Conservation (phyloP, 2,113 vertebrate genomes). For the Raja brachyura region DNA sequence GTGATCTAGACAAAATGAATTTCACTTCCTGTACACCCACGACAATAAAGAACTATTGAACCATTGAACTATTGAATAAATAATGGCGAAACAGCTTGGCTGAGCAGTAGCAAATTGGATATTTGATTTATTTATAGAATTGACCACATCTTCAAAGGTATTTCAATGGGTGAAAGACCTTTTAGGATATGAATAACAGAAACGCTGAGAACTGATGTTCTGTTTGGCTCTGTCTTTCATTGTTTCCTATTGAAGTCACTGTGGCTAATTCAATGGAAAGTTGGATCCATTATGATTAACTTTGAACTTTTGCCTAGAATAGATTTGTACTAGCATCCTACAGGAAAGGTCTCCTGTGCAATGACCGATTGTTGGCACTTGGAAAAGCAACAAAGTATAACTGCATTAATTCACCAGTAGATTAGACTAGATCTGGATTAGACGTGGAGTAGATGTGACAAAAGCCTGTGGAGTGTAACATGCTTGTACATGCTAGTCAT, state of each 20-base stretch:
- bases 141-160: no score
- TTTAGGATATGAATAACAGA: no score
- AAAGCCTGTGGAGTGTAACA: no score
- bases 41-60: no score
- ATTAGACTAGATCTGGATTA: neutral
- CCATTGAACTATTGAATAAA: neutral
- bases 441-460: neutral
- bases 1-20: no score
- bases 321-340: neutral
- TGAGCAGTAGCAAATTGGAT: neutral
- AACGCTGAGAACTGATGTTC: no score
- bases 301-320: neutral
- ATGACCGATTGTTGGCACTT: neutral
- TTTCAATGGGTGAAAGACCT: no score
- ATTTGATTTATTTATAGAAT: neutral
- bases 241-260: neutral
- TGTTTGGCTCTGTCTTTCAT: no score
- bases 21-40: no score
- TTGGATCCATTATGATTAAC: no score
- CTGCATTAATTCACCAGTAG: neutral
- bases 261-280: neutral
- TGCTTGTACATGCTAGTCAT: no score
- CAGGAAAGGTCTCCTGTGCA: neutral
- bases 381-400: neutral
- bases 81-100: neutral